Evolutionary conservation across 2,113 vertebrate genomes (phyloP), one percentile per base, ranked within the genome.

Genomic region (Delphinapterus leucas): DNA sequence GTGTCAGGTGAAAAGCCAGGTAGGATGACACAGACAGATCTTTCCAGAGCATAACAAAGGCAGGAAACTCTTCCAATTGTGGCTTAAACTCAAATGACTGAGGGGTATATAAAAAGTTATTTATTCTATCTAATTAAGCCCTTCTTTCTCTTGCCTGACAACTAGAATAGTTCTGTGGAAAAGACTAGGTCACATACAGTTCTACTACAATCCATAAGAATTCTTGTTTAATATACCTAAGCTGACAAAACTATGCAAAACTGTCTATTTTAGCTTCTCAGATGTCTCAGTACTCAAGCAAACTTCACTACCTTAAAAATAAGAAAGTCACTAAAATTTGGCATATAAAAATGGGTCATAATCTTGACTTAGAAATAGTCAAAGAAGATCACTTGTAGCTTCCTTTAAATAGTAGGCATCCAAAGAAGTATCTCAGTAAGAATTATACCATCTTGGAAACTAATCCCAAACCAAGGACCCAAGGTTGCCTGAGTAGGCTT

Each of bases 271-370:
- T 58, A 81, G 60, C 44, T 80, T 84, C 71, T 85, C 25, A 76
- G 82, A 36, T 63, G 12, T 73, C 36, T 80, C 33, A 73, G 2
- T 84, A n/a, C 12, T 88, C 36, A 93, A 88, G 13, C 9, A 70
- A 95, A 91, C 31, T 41, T 95, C 38, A 44, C 55, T 88, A 92
- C 11, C 41, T 92, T 68, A 85, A 93, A 94, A 49, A 93, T 60
- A 61, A 63, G 49, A 70, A 90, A 77, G 47, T 77, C 53, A 88
- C 25, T 67, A 63, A 88, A 88, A 73, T 85, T 25, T 70, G 23
- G 44, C 25, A 58, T n/a, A 28, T 49, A 38, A 49, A 84, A 94
- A 70, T 49, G 21, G 20, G n/a, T 60, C 36, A 80, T 49, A 38
- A 58, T 88, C 33, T 63, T 73, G n/a, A 74, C 26, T 68, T 89